A percentile compares a stretch with the other conserved stretches of the same genome.
Evolutionary conservation across 2,113 vertebrate genomes (phyloP).

Genomic region (Gymnobelideus leadbeateri): DNA sequence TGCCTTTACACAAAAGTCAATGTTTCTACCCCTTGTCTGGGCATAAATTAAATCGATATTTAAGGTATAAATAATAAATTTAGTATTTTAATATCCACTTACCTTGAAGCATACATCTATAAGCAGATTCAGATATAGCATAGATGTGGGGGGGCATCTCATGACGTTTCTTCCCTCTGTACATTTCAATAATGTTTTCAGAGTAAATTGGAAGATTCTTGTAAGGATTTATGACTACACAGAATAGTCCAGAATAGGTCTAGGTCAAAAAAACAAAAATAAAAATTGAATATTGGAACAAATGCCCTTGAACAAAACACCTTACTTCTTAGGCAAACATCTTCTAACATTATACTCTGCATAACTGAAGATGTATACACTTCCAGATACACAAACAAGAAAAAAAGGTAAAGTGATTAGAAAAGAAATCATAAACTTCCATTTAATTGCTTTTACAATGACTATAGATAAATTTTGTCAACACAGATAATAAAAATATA

Average conservation of each 20-base stretch:
- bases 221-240: conserved; percentile 99
- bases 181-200: conserved; percentile 99
- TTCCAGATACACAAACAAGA: not conserved
- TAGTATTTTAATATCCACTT: conserved; percentile 65
- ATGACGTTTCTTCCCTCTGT: conserved; percentile 97
- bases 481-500: not conserved
- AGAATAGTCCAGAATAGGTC: conserved; percentile 99
- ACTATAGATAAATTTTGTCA: not conserved
- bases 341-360: not conserved
- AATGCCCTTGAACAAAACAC: not conserved
- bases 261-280: conserved; percentile 75
- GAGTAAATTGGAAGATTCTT: conserved; percentile 99
- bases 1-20: not conserved
- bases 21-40: not conserved
- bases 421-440: not conserved
- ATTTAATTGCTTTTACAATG: conserved; percentile 39
- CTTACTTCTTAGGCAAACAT: not conserved
- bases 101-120: conserved; percentile 99
- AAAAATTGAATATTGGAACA: conserved; percentile 31
- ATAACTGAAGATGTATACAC: not conserved
- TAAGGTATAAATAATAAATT: not conserved
- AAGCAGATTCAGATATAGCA: conserved; percentile 97
- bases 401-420: not conserved
- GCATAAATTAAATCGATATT: not conserved
- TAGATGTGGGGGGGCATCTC: conserved; percentile 99